A percentile compares a stretch with the other conserved stretches of the same genome.
Evolutionary conservation across 2,113 vertebrate species (phyloP).

Genomic region (Galeopterus variegatus): DNA sequence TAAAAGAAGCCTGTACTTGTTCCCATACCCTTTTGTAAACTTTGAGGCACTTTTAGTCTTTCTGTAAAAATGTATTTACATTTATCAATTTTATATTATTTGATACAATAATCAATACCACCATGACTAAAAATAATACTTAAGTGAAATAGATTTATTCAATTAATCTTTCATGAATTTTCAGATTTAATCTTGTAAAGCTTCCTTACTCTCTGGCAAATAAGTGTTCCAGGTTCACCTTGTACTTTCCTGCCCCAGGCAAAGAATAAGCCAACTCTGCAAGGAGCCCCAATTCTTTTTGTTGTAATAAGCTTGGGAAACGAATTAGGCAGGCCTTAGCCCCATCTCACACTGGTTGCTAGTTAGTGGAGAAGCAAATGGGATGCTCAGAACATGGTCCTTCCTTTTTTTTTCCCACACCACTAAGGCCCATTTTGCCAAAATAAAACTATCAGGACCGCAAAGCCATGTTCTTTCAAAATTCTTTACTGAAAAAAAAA

Average conservation of each 20-base stretch:
- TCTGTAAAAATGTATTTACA: background rate
- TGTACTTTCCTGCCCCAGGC: background rate
- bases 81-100: background rate
- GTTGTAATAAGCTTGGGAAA: background rate
- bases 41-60: background rate
- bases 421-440: background rate
- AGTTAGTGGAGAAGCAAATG: background rate
- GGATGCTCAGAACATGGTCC: background rate
- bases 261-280: background rate
- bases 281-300: background rate
- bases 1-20: background rate
- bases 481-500: background rate
- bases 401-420: background rate
- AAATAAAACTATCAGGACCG: conserved; percentile 3
- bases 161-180: background rate
- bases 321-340: background rate
- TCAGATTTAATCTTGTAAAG: background rate
- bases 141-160: background rate
- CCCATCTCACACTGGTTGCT: background rate
- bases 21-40: background rate
- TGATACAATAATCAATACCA: conserved; percentile 11
- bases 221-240: background rate
- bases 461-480: background rate
- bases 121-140: background rate
- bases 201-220: background rate